Evolutionary conservation across 2,113 vertebrate genomes (phyloP).

Genomic region (Zosterops japonicus): DNA sequence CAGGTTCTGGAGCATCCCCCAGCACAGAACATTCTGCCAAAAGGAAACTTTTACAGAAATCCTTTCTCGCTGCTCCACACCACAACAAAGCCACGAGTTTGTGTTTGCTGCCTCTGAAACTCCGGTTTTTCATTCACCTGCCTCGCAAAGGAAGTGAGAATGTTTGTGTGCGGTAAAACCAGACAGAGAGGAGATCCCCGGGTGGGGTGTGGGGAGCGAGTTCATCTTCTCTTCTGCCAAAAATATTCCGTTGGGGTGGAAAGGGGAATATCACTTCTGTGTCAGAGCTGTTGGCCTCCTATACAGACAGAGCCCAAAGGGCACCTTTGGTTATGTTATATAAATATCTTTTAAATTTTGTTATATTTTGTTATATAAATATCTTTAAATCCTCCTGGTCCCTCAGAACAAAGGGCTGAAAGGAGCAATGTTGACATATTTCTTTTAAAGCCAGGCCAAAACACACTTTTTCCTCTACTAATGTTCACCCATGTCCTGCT

Average conservation of each 20-base stretch:
- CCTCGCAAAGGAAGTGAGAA: neutral
- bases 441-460: neutral
- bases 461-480: too few relatives aligned
- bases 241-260: neutral
- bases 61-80: neutral
- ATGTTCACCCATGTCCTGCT: accelerated
- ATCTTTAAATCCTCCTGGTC: neutral
- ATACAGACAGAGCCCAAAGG: neutral
- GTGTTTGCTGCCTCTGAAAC: neutral
- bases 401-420: neutral
- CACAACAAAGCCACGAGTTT: neutral
- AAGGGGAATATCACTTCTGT: neutral
- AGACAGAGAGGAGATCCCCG: neutral
- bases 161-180: neutral
- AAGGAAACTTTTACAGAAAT: neutral
- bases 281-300: neutral
- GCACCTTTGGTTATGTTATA: neutral
- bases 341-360: too few relatives aligned
- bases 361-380: neutral
- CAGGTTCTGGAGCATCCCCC: neutral
- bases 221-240: neutral
- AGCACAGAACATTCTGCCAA: neutral
- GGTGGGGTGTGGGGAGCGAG: neutral
- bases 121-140: neutral
- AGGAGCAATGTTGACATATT: neutral